Evolutionary conservation across 2,888 invertebrate genomes (phyloP).

Genomic region (Ecliptopera silaceata): DNA sequence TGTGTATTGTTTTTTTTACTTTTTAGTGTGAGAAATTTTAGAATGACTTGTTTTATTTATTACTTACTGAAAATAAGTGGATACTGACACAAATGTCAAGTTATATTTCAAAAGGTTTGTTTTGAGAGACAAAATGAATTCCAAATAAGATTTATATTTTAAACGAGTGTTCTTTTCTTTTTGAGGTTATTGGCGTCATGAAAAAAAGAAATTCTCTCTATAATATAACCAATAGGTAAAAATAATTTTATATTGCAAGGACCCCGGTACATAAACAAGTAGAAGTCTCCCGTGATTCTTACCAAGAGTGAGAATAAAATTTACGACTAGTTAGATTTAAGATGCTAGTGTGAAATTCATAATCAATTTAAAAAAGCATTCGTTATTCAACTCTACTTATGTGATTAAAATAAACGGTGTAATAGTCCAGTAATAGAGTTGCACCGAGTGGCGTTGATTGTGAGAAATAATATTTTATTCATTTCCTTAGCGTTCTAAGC

Average conservation of each 20-base stretch:
- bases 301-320: not conserved
- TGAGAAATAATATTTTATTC: slow-evolving; percentile 39
- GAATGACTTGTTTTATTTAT: too few relatives aligned
- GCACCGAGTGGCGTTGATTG: slow-evolving; percentile 41
- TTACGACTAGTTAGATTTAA: not conserved
- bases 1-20: slow-evolving; percentile 1
- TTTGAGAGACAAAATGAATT: too few relatives aligned
- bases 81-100: too few relatives aligned
- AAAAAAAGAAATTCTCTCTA: too few relatives aligned
- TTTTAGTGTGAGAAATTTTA: not conserved
- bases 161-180: too few relatives aligned
- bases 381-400: slow-evolving; percentile 46
- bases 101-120: too few relatives aligned
- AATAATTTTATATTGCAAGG: too few relatives aligned
- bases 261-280: too few relatives aligned
- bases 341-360: slow-evolving; percentile 19
- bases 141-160: too few relatives aligned
- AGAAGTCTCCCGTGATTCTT: not conserved
- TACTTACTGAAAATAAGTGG: too few relatives aligned
- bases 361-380: slow-evolving; percentile 41
- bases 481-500: not conserved
- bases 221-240: too few relatives aligned
- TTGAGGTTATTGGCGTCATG: too few relatives aligned
- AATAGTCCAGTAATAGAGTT: slow-evolving; percentile 50
- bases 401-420: slow-evolving; percentile 54